These are phyloP conservation scores for Bombus breviceps DNA, from an alignment of 1,140 invertebrate genomes.

Conservation along the genomic window DNA sequence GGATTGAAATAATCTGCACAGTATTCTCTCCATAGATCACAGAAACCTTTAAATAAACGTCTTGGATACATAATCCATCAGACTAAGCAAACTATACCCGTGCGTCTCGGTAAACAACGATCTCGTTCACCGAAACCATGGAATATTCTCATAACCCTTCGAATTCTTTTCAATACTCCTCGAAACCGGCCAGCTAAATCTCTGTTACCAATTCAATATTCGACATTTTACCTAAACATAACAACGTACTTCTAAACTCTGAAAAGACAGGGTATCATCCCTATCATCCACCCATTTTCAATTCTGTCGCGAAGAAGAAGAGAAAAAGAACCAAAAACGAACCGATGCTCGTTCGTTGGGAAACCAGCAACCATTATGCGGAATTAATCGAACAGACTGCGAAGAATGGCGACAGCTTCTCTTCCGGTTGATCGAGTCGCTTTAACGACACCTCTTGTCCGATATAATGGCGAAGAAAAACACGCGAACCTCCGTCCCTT, in stretches of 20 bases:
- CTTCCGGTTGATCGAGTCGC: constrained; percentile 35
- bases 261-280: not conserved
- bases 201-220: not conserved
- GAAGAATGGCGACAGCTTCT: constrained; percentile 37
- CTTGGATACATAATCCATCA: not conserved
- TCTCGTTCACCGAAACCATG: not conserved
- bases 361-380: not conserved
- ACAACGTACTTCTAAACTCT: not conserved
- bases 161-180: too few species aligned
- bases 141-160: not conserved
- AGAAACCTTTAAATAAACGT: not conserved
- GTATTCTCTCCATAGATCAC: not conserved
- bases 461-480: constrained; percentile 10
- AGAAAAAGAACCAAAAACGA: not conserved
- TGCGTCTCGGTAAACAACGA: not conserved
- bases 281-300: not conserved
- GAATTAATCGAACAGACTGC: constrained; percentile 48
- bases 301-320: not conserved
- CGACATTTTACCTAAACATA: not conserved
- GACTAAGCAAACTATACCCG: not conserved
- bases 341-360: not conserved
- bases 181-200: not conserved
- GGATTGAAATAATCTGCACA: not conserved
- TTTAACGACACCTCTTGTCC: constrained; percentile 26
- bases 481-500: not conserved